Evolutionary conservation across 2,888 invertebrate species (phyloP), one percentile per base, ranked within the genome.

Genomic region (Epinotia ramella): DNA sequence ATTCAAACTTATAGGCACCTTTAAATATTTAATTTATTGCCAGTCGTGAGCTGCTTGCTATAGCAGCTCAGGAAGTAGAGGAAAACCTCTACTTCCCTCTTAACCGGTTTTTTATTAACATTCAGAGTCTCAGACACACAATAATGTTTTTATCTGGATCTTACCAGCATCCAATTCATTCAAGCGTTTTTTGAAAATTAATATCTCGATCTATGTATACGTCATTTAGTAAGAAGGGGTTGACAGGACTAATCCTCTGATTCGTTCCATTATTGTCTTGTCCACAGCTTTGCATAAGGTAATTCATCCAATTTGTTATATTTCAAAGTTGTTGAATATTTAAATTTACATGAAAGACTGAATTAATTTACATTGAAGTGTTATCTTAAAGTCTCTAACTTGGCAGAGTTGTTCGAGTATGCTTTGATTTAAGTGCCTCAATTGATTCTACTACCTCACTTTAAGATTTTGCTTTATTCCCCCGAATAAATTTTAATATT

Each of bases 291-390:
- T 20, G 44, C 44, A 20, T 24, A 33, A 13, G 13, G 57, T 68
- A 69, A 73, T 77, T 73, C 53, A 63, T 67, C 18, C 70, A 73
- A 69, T 67, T 77, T 74, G 76, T 77, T 77, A 77, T 78, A 76
- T 73, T 78, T 60, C 63, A 20, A 73, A 78, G 73, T 72, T 76
- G 76, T 59, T 77, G 76, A 77, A 77, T 76, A 77, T 75, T 75
- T 77, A 74, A 76, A 76, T 76, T 71, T 66, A 72, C 75, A 69
- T 76, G 76, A 77, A 77, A 76, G 72, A 78, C 77, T 76, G 78
- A 79, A 79, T 78, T 73, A 77, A 78, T 78, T 78, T 78, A 75
- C 78, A 79, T 79, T 73, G 64, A 46, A 74, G 59, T 79, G 77
- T 79, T 79, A 75, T 70, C 73, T 78, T 77, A 71, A 77, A 76